Conservation (phyloP, 2,888 invertebrate species). For the Hypena proboscidalis region DNA sequence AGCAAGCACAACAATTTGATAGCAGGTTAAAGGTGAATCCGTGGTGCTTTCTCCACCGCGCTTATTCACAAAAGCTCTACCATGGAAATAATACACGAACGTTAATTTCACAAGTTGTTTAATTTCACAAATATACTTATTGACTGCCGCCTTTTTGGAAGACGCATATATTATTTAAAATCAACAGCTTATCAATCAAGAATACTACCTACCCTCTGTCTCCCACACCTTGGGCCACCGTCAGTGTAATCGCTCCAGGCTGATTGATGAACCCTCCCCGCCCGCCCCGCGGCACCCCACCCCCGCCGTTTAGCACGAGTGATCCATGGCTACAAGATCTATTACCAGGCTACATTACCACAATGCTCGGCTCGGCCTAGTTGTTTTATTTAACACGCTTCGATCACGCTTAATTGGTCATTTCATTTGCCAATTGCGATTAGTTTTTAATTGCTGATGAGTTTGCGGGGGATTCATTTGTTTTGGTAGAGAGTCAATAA, state of each 20-base stretch:
- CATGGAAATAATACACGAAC: no score
- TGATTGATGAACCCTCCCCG: slow-evolving; percentile 80
- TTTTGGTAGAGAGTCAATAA: no score
- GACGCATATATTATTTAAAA: no score
- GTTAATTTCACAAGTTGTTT: no score
- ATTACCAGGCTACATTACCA: slow-evolving; percentile 69
- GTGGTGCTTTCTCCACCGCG: no score
- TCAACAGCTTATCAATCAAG: background rate
- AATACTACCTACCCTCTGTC: slow-evolving; percentile 4
- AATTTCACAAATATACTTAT: no score
- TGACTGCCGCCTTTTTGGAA: no score
- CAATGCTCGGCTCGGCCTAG: slow-evolving; percentile 44
- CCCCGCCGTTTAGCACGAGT: slow-evolving; percentile 63
- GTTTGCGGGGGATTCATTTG: no score
- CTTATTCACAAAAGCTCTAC: no score
- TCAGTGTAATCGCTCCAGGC: slow-evolving; percentile 77
- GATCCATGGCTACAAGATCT: slow-evolving; percentile 77
- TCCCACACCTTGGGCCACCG: slow-evolving; percentile 45
- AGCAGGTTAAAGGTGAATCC: no score
- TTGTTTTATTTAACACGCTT: slow-evolving; percentile 59
- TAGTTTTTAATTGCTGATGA: no score
- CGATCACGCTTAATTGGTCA: slow-evolving; percentile 23
- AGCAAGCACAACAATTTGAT: no score
- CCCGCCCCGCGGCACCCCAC: slow-evolving; percentile 50
- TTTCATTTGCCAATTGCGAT: slow-evolving; percentile 12